phyloP scores from a whole-genome alignment of 2,888 invertebrate genomes.

The Erebia epiphron region DNA sequence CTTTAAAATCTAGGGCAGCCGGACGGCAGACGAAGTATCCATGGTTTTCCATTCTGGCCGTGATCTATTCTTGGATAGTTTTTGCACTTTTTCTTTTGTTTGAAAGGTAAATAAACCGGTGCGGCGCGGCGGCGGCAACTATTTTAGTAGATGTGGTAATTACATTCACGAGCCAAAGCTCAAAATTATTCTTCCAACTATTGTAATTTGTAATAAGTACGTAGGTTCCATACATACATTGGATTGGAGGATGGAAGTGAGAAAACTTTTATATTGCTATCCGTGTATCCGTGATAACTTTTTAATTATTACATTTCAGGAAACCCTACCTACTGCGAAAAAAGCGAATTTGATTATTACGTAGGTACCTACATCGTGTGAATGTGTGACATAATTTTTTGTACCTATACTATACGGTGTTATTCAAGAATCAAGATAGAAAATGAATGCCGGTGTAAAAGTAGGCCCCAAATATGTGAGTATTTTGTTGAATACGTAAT shows the following conservation, averaged over 20 bases:
- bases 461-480: conserved; percentile 21
- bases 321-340: too few relatives aligned
- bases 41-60: background rate
- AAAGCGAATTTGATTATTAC: too few relatives aligned
- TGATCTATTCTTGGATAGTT: conserved; percentile 13
- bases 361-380: too few relatives aligned
- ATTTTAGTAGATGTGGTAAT: background rate
- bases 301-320: too few relatives aligned
- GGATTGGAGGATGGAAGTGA: too few relatives aligned
- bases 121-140: background rate
- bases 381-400: too few relatives aligned
- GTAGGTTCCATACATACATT: background rate
- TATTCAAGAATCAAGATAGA: background rate
- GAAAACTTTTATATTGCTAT: too few relatives aligned
- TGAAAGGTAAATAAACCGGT: background rate
- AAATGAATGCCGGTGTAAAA: conserved; percentile 17
- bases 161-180: background rate
- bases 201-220: too few relatives aligned
- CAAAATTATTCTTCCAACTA: background rate
- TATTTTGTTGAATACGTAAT: background rate
- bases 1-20: conserved; percentile 1
- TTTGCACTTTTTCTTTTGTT: background rate
- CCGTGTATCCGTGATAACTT: too few relatives aligned
- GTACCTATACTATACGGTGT: too few relatives aligned
- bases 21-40: background rate